A percentile compares a stretch with the other conserved stretches of the same genome.
These are phyloP conservation scores for Miichthys miiuy DNA, from an alignment of 2,797 vertebrate genomes.

Conservation along the genomic window DNA sequence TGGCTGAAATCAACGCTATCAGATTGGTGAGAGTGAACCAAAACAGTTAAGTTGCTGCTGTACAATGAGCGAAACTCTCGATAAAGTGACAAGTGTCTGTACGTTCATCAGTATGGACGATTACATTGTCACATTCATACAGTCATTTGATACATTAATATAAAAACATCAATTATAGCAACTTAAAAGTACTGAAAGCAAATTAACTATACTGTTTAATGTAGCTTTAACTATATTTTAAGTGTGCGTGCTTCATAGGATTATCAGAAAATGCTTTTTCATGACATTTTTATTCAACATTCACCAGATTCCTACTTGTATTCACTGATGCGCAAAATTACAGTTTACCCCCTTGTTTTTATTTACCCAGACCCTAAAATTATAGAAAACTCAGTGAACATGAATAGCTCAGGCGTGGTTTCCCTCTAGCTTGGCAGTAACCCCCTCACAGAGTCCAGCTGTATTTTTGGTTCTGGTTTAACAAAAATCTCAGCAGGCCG, in stretches of 20 bases:
- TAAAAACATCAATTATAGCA: too few relatives aligned
- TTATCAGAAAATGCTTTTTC: background rate
- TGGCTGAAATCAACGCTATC: background rate
- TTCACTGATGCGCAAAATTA: conserved; percentile 23
- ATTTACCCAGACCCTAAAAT: background rate
- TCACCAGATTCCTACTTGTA: background rate
- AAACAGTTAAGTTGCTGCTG: too few relatives aligned
- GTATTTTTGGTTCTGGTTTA: conserved; percentile 51
- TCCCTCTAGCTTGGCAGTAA: conserved; percentile 25
- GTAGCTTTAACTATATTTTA: too few relatives aligned
- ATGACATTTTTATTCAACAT: background rate
- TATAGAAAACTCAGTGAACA: conserved; percentile 20
- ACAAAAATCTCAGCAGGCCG: conserved; percentile 39
- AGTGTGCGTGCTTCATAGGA: background rate
- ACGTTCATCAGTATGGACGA: too few relatives aligned
- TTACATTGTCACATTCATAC: too few relatives aligned
- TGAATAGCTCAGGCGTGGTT: conserved; percentile 14
- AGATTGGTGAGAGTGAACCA: too few relatives aligned
- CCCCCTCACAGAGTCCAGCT: conserved; percentile 51
- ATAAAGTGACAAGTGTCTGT: too few relatives aligned
- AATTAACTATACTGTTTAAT: too few relatives aligned
- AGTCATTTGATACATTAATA: too few relatives aligned
- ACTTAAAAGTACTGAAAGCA: too few relatives aligned
- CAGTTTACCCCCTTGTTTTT: conserved; percentile 20
- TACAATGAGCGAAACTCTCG: too few relatives aligned